Evolutionary conservation across 2,888 invertebrate species (phyloP), one percentile per base, ranked within the genome.

Genomic region (Mythimna vitellina): DNA sequence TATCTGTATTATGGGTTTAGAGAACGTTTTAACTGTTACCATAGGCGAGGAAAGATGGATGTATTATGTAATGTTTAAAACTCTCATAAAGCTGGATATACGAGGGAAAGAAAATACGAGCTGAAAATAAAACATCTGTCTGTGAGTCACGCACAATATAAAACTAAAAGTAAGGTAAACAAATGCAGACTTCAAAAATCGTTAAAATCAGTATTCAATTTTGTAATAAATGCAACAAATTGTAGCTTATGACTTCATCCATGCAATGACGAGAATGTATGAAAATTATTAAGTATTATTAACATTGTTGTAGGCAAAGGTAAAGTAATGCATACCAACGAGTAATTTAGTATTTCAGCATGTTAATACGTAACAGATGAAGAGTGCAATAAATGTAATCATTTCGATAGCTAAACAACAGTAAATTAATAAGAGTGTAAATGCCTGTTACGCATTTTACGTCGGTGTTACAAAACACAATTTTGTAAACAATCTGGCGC

Each of bases 101-200:
- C 89, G 90, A 91, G 85, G 88, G 86, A 89, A 89, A 88, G 89
- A 90, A 90, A 90, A 90, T 90, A 90, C 87, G 82, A 84, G 86
- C 90, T 88, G 88, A 89, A 92, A 92, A 94, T 94, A 93, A 93
- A 93, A 93, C 94, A 92, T 93, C 92, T 92, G 94, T 90, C 88
- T 88, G 87, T 92, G 92, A 93, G 88, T 93, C 92, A 93, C 89
- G 89, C 84, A 88, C 88, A 91, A 87, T 89, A 90, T 90, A 90
- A 91, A 91, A 92, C 89, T 91, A 89, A 92, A 92, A 89, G 89
- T 91, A 88, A 91, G 86, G 89, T 92, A 92, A 92, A 92, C 92
- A 92, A 85, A 89, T 89, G 86, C 84, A 89, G 87, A 88, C 90
- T 89, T 89, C 84, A 89, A 90, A 89, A 89, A 88, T 81, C 82